A percentile compares a stretch with the other conserved stretches of the same genome.
Evolutionary conservation across 92 coral and sea anemone genomes (phyloP).

Genomic region (Porites lobata): DNA sequence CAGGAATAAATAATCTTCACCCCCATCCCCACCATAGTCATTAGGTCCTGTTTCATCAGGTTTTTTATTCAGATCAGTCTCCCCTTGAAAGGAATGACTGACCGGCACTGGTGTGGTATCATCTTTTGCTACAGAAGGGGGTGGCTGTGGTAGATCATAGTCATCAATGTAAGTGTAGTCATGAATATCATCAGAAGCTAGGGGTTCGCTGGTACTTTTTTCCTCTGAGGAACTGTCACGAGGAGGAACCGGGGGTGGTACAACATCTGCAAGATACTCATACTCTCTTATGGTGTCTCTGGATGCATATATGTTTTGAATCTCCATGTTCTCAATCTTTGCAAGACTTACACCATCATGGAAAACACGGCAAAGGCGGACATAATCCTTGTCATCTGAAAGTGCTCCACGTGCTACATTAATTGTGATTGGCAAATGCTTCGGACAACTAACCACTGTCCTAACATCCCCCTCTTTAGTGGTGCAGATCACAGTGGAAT

Average conservation of each 20-base stretch:
- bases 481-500: conserved; percentile 85
- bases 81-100: background rate
- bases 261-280: conserved; percentile 48
- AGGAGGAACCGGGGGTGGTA: conserved; percentile 67
- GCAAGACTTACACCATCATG: conserved; percentile 88
- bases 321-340: conserved; percentile 84
- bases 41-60: background rate
- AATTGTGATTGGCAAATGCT: conserved; percentile 82
- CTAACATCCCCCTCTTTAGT: conserved; percentile 72
- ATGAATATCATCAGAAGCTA: conserved; percentile 36
- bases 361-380: conserved; percentile 82
- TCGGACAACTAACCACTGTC: conserved; percentile 91
- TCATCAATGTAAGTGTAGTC: conserved; percentile 41
- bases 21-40: background rate
- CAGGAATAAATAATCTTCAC: background rate
- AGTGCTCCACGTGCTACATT: conserved; percentile 90
- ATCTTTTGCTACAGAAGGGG: background rate
- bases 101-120: background rate
- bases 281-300: conserved; percentile 88
- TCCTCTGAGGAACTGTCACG: conserved; percentile 40
- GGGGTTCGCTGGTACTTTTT: background rate
- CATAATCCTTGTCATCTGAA: conserved; percentile 88
- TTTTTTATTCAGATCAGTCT: background rate
- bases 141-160: background rate
- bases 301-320: conserved; percentile 86